A percentile compares a stretch with the other conserved stretches of the same genome.
Evolutionary conservation across 1,140 invertebrate genomes (phyloP).

Genomic region (Tachypleus tridentatus): DNA sequence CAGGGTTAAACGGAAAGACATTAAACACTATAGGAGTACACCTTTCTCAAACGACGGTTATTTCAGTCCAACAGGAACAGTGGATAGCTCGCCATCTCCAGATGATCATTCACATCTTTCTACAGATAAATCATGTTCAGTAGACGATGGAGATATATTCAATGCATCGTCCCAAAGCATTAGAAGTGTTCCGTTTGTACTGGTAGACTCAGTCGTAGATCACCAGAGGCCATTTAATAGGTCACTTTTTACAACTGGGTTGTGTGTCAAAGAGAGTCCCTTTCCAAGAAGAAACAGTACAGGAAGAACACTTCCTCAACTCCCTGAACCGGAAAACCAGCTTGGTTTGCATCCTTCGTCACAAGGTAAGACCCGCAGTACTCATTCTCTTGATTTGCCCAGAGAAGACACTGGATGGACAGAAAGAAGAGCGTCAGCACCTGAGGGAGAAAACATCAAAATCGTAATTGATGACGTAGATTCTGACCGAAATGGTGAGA

Average conservation of each 20-base stretch:
- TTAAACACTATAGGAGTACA: too few species aligned
- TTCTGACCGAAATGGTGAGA: conserved; percentile 38
- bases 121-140: too few species aligned
- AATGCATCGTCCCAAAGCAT: background rate
- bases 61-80: background rate
- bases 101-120: background rate
- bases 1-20: too few species aligned
- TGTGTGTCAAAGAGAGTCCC: conserved; percentile 3
- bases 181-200: conserved; percentile 14
- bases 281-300: conserved; percentile 17
- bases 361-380: conserved; percentile 4
- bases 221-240: conserved; percentile 2
- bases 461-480: conserved; percentile 80
- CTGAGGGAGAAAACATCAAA: conserved; percentile 75
- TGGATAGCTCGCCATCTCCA: conserved; percentile 17
- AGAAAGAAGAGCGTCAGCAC: conserved; percentile 39
- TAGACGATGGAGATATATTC: background rate
- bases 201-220: conserved; percentile 15
- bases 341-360: background rate
- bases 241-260: conserved; percentile 2
- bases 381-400: conserved; percentile 21
- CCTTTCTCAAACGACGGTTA: too few species aligned
- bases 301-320: conserved; percentile 17
- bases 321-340: conserved; percentile 13
- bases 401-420: conserved; percentile 6